These are phyloP conservation scores for Thymelicus lineola DNA, from an alignment of 2,888 invertebrate genomes.

Conservation along the genomic window DNA sequence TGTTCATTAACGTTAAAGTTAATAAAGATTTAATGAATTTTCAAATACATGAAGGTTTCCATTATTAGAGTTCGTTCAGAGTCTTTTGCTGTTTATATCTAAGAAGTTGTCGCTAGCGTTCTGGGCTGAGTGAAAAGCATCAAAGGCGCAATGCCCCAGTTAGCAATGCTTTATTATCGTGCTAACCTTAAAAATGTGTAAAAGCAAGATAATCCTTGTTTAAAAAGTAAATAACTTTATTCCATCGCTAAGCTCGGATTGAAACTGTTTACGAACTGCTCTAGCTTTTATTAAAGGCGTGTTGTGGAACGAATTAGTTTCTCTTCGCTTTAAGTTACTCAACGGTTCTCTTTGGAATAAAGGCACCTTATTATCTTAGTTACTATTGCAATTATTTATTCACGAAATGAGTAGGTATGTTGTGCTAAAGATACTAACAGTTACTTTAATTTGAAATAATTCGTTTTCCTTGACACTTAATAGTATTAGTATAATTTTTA, in stretches of 20 bases:
- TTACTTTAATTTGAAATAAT: too few species aligned
- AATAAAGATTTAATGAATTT: background rate
- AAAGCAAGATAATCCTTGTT: constrained; percentile 17
- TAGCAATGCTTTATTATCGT: constrained; percentile 1
- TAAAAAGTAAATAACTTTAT: constrained; percentile 26
- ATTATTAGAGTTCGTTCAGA: too few species aligned
- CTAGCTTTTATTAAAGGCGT: constrained; percentile 29
- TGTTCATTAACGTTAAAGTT: background rate
- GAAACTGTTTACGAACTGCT: constrained; percentile 33
- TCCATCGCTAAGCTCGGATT: constrained; percentile 19
- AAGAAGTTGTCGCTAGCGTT: background rate
- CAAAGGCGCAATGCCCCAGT: background rate
- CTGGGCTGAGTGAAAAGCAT: background rate
- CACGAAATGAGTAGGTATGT: constrained; percentile 9
- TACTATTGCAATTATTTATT: constrained; percentile 16
- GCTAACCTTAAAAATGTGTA: constrained; percentile 2
- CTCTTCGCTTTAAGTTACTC: constrained; percentile 26
- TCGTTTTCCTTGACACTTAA: too few species aligned
- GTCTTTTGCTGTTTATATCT: too few species aligned
- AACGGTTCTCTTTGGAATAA: constrained; percentile 11
- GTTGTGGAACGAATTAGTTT: constrained; percentile 33
- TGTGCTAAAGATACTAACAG: background rate
- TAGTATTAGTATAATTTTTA: too few species aligned
- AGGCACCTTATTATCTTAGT: constrained; percentile 16
- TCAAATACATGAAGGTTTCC: background rate